Conservation (phyloP, 1,140 invertebrate species). For the Meloidogyne hapla region DNA sequence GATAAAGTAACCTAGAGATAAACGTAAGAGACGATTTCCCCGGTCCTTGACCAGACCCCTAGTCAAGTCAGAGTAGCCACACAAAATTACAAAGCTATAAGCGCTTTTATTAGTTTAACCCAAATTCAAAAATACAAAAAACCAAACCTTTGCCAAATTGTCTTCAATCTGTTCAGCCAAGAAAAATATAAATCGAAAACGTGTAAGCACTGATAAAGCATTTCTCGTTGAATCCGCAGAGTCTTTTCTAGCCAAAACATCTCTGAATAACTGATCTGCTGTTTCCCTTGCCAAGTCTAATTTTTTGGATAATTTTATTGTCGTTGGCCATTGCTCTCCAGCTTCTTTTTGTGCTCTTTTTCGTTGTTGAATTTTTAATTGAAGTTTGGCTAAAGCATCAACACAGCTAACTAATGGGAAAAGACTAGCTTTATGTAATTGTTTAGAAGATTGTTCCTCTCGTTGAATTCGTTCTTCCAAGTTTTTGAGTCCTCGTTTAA, state of each 20-base stretch:
- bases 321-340: slow-evolving; percentile 46
- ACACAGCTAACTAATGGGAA: slow-evolving; percentile 62
- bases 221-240: slow-evolving; percentile 91
- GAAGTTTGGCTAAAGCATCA: slow-evolving; percentile 55
- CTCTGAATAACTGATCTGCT: slow-evolving; percentile 88
- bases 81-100: too few species aligned
- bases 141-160: slow-evolving; percentile 78
- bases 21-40: too few species aligned
- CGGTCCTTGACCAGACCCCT: too few species aligned
- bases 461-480: slow-evolving; percentile 47
- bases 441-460: slow-evolving; percentile 56
- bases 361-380: slow-evolving; percentile 43
- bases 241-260: slow-evolving; percentile 87
- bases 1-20: too few species aligned
- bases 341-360: slow-evolving; percentile 26
- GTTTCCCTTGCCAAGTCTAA: slow-evolving; percentile 80
- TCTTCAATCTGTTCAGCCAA: slow-evolving; percentile 84
- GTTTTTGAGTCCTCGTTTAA: slow-evolving; percentile 53
- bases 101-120: too few species aligned
- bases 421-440: slow-evolving; percentile 62
- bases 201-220: slow-evolving; percentile 83
- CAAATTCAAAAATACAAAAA: not conserved
- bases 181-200: slow-evolving; percentile 89
- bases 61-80: too few species aligned
- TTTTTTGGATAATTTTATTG: slow-evolving; percentile 41